Conservation (phyloP, 2,888 invertebrate species). For the Drosophila prolongata region DNA sequence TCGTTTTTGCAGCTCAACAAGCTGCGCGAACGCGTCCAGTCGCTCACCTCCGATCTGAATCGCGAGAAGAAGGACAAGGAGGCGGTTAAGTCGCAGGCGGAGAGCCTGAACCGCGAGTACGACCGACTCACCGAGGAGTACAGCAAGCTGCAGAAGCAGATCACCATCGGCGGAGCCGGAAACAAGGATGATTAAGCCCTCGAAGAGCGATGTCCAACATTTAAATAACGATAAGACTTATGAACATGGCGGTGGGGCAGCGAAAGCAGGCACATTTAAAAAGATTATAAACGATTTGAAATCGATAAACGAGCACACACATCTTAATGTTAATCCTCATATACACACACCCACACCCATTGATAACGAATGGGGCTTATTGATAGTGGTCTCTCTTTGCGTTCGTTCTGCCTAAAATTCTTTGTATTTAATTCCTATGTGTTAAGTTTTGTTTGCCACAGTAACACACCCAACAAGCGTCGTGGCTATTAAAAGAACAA, state of each 20-base stretch:
- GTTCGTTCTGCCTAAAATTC: slow-evolving; percentile 38
- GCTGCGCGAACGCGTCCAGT: slow-evolving; percentile 85
- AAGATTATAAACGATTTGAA: slow-evolving; percentile 57
- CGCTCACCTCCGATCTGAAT: slow-evolving; percentile 88
- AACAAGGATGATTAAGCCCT: slow-evolving; percentile 86
- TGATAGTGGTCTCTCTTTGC: slow-evolving; percentile 27
- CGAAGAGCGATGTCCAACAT: slow-evolving; percentile 20
- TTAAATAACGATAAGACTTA: slow-evolving; percentile 68
- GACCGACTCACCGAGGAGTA: slow-evolving; percentile 95
- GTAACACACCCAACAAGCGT: slow-evolving; percentile 15
- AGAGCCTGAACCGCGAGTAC: slow-evolving; percentile 95
- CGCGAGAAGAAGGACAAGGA: slow-evolving; percentile 92
- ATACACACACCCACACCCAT: slow-evolving; percentile 15
- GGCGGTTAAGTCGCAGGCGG: slow-evolving; percentile 95
- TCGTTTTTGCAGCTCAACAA: slow-evolving; percentile 74
- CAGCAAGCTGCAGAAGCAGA: slow-evolving; percentile 90
- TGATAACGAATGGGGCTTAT: slow-evolving; percentile 47
- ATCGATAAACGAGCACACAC: slow-evolving; percentile 40
- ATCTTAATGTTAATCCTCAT: slow-evolving; percentile 44
- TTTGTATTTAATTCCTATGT: slow-evolving; percentile 31
- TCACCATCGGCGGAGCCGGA: slow-evolving; percentile 85
- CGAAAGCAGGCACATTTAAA: slow-evolving; percentile 47
- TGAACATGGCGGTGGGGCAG: slow-evolving; percentile 59
- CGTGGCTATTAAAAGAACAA: slow-evolving; percentile 58
- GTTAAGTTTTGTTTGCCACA: slow-evolving; percentile 36